Percentiles rank a stretch among this genome's conserved stretches.
These are phyloP conservation scores for Drosophila dunni DNA, from an alignment of 1,140 invertebrate genomes.

Conservation along the genomic window DNA sequence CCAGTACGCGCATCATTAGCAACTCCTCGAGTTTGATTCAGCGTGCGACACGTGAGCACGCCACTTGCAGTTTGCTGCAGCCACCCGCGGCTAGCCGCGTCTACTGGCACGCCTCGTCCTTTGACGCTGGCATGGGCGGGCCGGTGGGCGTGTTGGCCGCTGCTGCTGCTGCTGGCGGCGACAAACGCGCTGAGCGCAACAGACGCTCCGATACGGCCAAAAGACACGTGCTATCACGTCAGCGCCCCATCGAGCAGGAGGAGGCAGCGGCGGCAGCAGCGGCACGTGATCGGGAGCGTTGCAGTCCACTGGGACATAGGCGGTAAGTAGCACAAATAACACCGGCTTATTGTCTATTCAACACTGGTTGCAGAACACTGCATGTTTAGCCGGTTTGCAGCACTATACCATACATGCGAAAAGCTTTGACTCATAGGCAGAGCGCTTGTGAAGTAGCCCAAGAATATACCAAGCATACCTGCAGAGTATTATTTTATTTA, in stretches of 20 bases:
- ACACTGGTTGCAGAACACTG: not conserved
- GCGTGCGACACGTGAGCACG: slow-evolving; percentile 63
- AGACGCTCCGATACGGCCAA: slow-evolving; percentile 88
- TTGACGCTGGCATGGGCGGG: slow-evolving; percentile 86
- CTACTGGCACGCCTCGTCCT: slow-evolving; percentile 81
- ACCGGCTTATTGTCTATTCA: not conserved
- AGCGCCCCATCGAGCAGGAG: slow-evolving; percentile 90
- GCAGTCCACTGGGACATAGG: slow-evolving; percentile 74
- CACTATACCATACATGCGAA: not conserved
- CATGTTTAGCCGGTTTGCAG: slow-evolving; percentile 6
- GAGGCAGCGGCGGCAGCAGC: slow-evolving; percentile 72
- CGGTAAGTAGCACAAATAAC: slow-evolving; percentile 49
- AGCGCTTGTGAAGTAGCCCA: too few species aligned
- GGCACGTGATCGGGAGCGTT: slow-evolving; percentile 53
- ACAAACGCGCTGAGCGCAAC: slow-evolving; percentile 77
- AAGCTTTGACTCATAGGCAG: not conserved
- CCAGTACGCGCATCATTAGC: slow-evolving; percentile 69
- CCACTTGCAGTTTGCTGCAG: slow-evolving; percentile 67
- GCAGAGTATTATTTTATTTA: too few species aligned
- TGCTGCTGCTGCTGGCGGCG: slow-evolving; percentile 51
- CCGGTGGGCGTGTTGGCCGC: slow-evolving; percentile 79
- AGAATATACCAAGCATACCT: too few species aligned
- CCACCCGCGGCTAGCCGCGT: slow-evolving; percentile 69
- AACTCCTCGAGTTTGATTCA: slow-evolving; percentile 79
- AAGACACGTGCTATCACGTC: slow-evolving; percentile 90